Evolutionary conservation across 2,113 vertebrate species (phyloP), one percentile per base, ranked within the genome.

Genomic region (Petroica traversi): DNA sequence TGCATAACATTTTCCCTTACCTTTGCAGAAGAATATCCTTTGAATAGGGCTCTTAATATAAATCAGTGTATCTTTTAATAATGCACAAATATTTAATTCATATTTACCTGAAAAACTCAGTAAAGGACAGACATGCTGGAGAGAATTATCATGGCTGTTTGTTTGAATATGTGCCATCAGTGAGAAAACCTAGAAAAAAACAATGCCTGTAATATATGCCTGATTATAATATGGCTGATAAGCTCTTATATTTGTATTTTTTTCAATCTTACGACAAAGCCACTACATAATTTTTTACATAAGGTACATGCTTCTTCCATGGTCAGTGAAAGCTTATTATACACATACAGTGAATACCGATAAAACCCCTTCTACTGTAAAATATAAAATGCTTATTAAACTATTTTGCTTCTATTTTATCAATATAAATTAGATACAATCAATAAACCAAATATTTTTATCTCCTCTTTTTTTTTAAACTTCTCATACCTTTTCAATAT

Each of bases 191-290:
- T 61, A 66, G 43, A 38, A 82, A 74, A 74, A 92, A 43, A 19
- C 15, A 29, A 23, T 3, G 0, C 28, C 52, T 9, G 4, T 48
- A 57, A 48, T 57, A 57, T 14, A 74, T 29, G 5, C 1, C 5
- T 48, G 34, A 48, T 55, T 48, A 10, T 19, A 40, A 40, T 55
- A 40, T 25, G 17, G 3, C 6, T 54, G 6, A 54, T 6, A 55
- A 52, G 4, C 8, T 75, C 78, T 31, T 38, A 23, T 22, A 19
- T n/a, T 52, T 6, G 17, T 33, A 0, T 0, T 57, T 69, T 48
- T 79, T 71, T 49, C 62, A 59, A n/a, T 28, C 36, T 68, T 63
- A 40, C 22, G 17, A 46, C 3, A 26, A 84, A 75, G 9, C 45
- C 2, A 46, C n/a, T 64, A 1, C 18, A 38, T 49, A 0, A n/a